phyloP scores from a whole-genome alignment of 2,797 vertebrate species.

The Lophotriccus pileatus region DNA sequence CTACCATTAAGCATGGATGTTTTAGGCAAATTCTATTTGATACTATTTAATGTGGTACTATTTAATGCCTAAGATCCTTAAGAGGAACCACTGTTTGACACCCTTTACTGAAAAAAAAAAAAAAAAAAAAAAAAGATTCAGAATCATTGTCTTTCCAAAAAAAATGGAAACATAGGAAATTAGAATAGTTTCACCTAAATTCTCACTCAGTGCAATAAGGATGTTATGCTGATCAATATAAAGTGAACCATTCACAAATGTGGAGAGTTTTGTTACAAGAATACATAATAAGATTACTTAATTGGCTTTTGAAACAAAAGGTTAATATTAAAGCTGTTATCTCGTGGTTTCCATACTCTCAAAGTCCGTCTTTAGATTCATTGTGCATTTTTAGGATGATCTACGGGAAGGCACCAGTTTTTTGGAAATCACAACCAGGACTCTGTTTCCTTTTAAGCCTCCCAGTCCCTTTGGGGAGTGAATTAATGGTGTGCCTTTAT shows the following conservation, averaged over 20 bases:
- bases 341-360: neutral
- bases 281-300: neutral
- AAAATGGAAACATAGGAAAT: neutral
- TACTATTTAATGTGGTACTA: neutral
- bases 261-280: neutral
- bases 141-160: neutral
- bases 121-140: neutral
- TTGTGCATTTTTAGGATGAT: neutral
- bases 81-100: neutral
- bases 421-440: neutral
- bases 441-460: neutral
- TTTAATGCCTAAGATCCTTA: neutral
- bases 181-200: neutral
- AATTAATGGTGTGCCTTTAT: neutral
- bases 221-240: neutral
- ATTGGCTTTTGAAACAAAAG: neutral
- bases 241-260: neutral
- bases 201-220: neutral
- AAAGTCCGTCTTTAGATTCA: neutral
- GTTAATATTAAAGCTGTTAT: neutral
- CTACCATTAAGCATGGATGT: neutral
- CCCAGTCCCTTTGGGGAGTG: neutral
- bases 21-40: neutral
- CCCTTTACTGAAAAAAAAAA: neutral
- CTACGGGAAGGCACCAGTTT: neutral